phyloP scores from a whole-genome alignment of 2,888 invertebrate species.

The Eilema sororculum region DNA sequence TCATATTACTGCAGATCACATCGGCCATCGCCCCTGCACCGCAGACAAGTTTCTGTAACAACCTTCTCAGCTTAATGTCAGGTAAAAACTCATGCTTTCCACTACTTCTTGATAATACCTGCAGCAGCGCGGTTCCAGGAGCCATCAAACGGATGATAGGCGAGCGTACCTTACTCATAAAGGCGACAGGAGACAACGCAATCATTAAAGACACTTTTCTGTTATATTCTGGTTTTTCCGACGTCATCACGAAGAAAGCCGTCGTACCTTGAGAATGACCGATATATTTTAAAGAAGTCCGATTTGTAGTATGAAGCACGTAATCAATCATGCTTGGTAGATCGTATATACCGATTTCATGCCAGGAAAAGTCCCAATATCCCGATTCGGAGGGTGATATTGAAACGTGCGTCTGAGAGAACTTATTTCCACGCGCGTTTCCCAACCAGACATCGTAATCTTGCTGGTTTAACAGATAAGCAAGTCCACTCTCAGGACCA shows the following conservation, averaged over 20 bases:
- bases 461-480: slow-evolving; percentile 84
- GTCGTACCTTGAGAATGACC: slow-evolving; percentile 91
- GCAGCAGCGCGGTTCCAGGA: slow-evolving; percentile 57
- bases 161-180: slow-evolving; percentile 72
- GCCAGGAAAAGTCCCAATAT: slow-evolving; percentile 92
- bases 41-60: slow-evolving; percentile 79
- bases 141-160: slow-evolving; percentile 69
- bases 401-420: slow-evolving; percentile 85
- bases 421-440: slow-evolving; percentile 91
- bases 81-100: slow-evolving; percentile 90
- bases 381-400: slow-evolving; percentile 67
- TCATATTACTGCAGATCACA: slow-evolving; percentile 85
- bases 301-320: slow-evolving; percentile 83
- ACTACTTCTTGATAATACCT: slow-evolving; percentile 64
- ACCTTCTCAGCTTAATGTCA: slow-evolving; percentile 78
- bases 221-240: slow-evolving; percentile 85
- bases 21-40: slow-evolving; percentile 74
- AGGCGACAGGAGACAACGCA: slow-evolving; percentile 87
- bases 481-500: slow-evolving; percentile 66
- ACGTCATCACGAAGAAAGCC: slow-evolving; percentile 86
- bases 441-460: slow-evolving; percentile 93
- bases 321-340: slow-evolving; percentile 93
- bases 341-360: slow-evolving; percentile 93
- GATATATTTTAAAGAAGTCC: slow-evolving; percentile 87
- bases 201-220: slow-evolving; percentile 84